Evolutionary conservation across 2,888 invertebrate genomes (phyloP), one percentile per base, ranked within the genome.

Genomic region (Acanthosepion lycidas): DNA sequence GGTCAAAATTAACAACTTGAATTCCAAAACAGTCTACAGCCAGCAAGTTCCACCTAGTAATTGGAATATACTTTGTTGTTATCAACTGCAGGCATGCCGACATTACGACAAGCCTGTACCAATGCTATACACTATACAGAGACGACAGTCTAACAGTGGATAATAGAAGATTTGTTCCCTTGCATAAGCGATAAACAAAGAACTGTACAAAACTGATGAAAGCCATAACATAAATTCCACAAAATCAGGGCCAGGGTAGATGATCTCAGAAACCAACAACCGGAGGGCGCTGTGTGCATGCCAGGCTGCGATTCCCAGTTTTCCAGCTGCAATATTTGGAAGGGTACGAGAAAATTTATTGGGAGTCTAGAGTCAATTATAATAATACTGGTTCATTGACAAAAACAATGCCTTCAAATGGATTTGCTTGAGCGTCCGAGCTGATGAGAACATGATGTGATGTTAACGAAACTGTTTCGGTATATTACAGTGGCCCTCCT

Each of bases 61-160:
- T 93, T 93, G 93, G 93, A 93, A 93, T 49, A 93, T 93, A n/a
- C 51, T 93, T 48, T n/a, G n/a, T 78, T 78, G 78, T 78, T 78
- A 78, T 78, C 78, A 78, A 78, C 78, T 78, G 78, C 78, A 78
- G n/a, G 78, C n/a, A 78, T n/a, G 78, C n/a, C n/a, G 78, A 78
- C n/a, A 15, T 28, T 28, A 78, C 78, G 78, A 78, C 78, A 78
- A 78, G 15, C n/a, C 78, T 33, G n/a, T 78, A 78, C n/a, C n/a
- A 33, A 78, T 93, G 93, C 93, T 93, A 93, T 51, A 93, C 93
- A 59, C 94, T 94, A 94, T 94, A 55, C 94, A 94, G 55, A 93
- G 53, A 94, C 94, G 94, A 94, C 94, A 94, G 55, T 94, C 94
- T 94, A 94, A 94, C 94, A 55, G 59, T 53, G 55, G 59, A 94